A percentile compares a stretch with the other conserved stretches of the same genome.
phyloP scores from a whole-genome alignment of 2,113 vertebrate species.

The Scartelaos histophorus region DNA sequence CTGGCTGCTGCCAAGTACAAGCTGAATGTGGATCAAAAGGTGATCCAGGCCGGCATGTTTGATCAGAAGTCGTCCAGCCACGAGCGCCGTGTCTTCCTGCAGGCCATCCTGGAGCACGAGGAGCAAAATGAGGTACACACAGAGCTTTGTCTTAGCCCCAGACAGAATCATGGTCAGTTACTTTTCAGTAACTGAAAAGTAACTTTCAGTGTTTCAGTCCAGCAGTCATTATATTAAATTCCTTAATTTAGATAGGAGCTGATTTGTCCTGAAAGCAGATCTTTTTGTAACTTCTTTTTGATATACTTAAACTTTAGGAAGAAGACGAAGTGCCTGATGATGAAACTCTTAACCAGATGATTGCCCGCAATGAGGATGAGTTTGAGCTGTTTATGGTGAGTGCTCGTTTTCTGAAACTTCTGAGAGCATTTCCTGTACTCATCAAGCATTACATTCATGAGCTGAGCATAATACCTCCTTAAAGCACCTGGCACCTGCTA shows the following conservation, averaged over 20 bases:
- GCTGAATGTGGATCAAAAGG: constrained; percentile 97
- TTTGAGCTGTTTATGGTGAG: constrained; percentile 96
- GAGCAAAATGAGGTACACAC: constrained; percentile 91
- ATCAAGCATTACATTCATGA: background rate
- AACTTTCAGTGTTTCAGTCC: background rate
- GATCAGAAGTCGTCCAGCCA: constrained; percentile 97
- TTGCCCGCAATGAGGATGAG: constrained; percentile 93
- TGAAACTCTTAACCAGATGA: constrained; percentile 98
- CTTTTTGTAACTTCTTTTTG: background rate
- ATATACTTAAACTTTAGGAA: constrained; percentile 76
- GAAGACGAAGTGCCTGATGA: constrained; percentile 96
- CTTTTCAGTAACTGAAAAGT: no score
- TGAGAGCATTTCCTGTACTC: background rate
- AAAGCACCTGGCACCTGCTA: background rate
- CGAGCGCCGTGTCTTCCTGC: constrained; percentile 90
- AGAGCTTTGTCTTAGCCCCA: background rate
- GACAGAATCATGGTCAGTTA: background rate
- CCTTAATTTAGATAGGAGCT: background rate
- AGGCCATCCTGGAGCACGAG: constrained; percentile 95
- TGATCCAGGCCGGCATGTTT: constrained; percentile 98
- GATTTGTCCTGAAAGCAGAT: background rate
- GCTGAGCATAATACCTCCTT: background rate
- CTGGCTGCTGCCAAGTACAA: constrained; percentile 97
- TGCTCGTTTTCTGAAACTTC: background rate
- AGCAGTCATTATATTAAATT: background rate